A percentile compares a stretch with the other conserved stretches of the same genome.
Conservation (phyloP, 2,888 invertebrate species). For the Acanthosepion esculentum region DNA sequence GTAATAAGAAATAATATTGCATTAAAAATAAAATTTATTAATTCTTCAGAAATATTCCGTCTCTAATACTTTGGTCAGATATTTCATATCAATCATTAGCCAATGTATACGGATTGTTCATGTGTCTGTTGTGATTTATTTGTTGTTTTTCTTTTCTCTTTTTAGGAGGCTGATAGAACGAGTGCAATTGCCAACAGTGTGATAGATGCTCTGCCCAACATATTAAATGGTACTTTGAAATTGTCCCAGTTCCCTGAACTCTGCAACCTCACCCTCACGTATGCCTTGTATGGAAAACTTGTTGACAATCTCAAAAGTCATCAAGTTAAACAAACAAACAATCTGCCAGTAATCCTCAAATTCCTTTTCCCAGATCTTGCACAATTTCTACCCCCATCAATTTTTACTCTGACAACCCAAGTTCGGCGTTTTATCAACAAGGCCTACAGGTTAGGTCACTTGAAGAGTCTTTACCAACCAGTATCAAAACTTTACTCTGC, state of each 20-base stretch:
- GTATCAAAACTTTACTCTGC: not conserved
- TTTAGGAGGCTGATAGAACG: conserved; percentile 15
- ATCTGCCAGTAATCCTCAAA: not conserved
- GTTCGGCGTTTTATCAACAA: not conserved
- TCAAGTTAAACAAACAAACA: not conserved
- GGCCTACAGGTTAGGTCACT: not conserved
- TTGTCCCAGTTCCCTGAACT: not conserved
- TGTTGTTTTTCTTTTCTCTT: not conserved
- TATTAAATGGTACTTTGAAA: not conserved
- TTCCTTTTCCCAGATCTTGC: conserved; percentile 35
- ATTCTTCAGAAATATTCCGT: too few relatives aligned
- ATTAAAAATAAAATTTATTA: too few relatives aligned
- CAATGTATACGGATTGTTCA: too few relatives aligned
- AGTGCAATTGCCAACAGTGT: not conserved
- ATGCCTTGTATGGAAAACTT: conserved; percentile 35
- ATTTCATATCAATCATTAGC: too few relatives aligned
- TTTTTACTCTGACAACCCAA: not conserved
- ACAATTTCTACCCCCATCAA: not conserved
- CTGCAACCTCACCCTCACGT: conserved; percentile 17
- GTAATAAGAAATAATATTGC: too few relatives aligned
- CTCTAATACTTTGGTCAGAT: too few relatives aligned
- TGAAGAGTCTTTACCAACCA: not conserved
- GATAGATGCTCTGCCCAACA: not conserved
- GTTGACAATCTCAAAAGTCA: conserved; percentile 23
- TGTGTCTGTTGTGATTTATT: too few relatives aligned